phyloP scores from a whole-genome alignment of 2,113 vertebrate genomes.

The Bothrops jararaca region DNA sequence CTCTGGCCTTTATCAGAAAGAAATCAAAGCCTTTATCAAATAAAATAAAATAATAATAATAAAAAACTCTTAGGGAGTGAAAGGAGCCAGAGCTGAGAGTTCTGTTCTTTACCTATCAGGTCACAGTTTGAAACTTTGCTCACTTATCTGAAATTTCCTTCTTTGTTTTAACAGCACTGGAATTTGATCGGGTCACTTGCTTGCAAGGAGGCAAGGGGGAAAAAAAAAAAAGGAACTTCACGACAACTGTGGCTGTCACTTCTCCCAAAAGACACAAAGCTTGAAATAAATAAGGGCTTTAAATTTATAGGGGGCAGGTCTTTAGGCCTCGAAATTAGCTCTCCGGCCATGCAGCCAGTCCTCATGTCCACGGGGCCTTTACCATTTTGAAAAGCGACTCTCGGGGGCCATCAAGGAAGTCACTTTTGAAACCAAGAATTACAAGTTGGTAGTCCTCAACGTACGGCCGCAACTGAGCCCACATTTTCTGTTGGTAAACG shows the following conservation, averaged over 20 bases:
- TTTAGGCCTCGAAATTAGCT: neutral
- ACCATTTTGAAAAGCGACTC: neutral
- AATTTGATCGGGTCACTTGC: neutral
- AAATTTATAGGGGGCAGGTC: neutral
- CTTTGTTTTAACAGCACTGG: neutral
- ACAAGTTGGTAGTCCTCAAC: neutral
- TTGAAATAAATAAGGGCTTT: neutral
- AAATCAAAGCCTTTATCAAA: neutral
- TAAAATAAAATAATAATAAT: too few species aligned
- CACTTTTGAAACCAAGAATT: neutral
- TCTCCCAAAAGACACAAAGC: neutral
- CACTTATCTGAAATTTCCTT: neutral
- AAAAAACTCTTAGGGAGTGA: too few species aligned
- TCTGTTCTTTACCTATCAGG: too few species aligned
- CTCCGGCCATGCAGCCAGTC: neutral
- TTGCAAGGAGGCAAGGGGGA: neutral
- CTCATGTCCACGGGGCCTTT: neutral
- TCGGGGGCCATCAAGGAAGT: neutral
- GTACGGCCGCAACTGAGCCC: neutral
- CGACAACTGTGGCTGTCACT: neutral
- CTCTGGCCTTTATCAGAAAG: neutral
- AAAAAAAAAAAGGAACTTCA: neutral
- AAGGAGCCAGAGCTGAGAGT: neutral
- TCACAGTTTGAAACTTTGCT: neutral
- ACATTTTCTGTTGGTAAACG: neutral